A percentile compares a stretch with the other conserved stretches of the same genome.
Evolutionary conservation across 2,888 invertebrate species (phyloP).

Genomic region (Dicyrtoma fusca): DNA sequence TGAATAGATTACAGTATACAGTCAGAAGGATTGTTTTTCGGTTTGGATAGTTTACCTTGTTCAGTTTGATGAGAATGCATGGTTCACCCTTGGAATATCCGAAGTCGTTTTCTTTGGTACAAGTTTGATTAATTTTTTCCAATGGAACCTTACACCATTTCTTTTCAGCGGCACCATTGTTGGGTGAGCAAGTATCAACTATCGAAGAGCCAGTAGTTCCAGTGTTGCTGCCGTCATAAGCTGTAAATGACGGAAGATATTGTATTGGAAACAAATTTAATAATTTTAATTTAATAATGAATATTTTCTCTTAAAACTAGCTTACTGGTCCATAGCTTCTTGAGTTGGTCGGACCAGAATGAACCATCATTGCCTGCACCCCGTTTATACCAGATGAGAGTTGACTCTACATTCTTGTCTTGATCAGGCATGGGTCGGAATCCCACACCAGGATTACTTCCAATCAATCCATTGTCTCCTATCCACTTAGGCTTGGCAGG

Average conservation of each 20-base stretch:
- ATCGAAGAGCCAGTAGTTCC: slow-evolving; percentile 64
- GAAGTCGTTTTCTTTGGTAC: slow-evolving; percentile 76
- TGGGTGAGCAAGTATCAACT: slow-evolving; percentile 4
- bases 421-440: slow-evolving; percentile 92
- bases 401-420: slow-evolving; percentile 90
- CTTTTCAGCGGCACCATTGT: slow-evolving; percentile 8
- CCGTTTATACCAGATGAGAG: slow-evolving; percentile 91
- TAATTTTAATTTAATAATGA: slow-evolving; percentile 3
- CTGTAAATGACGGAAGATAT: slow-evolving; percentile 61
- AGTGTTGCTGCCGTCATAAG: slow-evolving; percentile 74
- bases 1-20: no score
- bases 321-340: slow-evolving; percentile 75
- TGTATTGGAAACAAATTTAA: not conserved
- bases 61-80: slow-evolving; percentile 95
- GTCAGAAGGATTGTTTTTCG: no score
- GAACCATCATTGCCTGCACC: slow-evolving; percentile 75
- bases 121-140: slow-evolving; percentile 59
- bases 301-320: not conserved
- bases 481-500: slow-evolving; percentile 86
- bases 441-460: slow-evolving; percentile 89
- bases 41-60: slow-evolving; percentile 71
- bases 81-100: slow-evolving; percentile 84
- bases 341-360: slow-evolving; percentile 78
- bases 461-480: slow-evolving; percentile 82
- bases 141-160: slow-evolving; percentile 30